phyloP scores from a whole-genome alignment of 53 echinoderm and acorn worm species.

The Temnopleurus reevesii region DNA sequence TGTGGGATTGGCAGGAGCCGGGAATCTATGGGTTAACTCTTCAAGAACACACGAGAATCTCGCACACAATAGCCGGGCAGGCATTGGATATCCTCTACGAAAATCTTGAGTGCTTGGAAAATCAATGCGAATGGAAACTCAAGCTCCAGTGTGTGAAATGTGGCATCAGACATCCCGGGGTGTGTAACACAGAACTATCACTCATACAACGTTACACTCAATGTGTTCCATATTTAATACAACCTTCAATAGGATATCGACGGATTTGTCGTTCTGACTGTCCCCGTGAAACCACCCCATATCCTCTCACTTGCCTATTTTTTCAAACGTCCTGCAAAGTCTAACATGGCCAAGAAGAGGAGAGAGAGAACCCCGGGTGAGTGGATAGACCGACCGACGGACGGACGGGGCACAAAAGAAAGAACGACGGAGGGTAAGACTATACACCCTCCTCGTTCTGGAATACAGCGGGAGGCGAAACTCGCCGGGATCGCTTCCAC shows the following conservation, averaged over 20 bases:
- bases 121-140: conserved; percentile 8
- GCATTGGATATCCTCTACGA: background rate
- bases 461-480: background rate
- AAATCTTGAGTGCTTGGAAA: conserved; percentile 12
- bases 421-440: background rate
- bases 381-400: too few relatives aligned
- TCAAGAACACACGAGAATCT: background rate
- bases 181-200: too few relatives aligned
- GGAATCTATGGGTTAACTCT: background rate
- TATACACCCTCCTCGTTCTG: background rate
- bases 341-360: background rate
- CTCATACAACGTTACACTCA: background rate
- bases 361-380: too few relatives aligned
- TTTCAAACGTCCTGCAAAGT: background rate
- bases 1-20: too few relatives aligned
- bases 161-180: background rate
- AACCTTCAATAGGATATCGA: too few relatives aligned
- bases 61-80: background rate
- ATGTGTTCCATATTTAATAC: too few relatives aligned
- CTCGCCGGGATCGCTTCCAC: background rate
- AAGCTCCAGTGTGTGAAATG: conserved; percentile 11
- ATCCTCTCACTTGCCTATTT: background rate
- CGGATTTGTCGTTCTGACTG: too few relatives aligned
- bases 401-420: background rate
- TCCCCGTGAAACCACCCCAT: too few relatives aligned